Conservation (phyloP, 2,797 vertebrate genomes). For the Dendrocincla fuliginosa region DNA sequence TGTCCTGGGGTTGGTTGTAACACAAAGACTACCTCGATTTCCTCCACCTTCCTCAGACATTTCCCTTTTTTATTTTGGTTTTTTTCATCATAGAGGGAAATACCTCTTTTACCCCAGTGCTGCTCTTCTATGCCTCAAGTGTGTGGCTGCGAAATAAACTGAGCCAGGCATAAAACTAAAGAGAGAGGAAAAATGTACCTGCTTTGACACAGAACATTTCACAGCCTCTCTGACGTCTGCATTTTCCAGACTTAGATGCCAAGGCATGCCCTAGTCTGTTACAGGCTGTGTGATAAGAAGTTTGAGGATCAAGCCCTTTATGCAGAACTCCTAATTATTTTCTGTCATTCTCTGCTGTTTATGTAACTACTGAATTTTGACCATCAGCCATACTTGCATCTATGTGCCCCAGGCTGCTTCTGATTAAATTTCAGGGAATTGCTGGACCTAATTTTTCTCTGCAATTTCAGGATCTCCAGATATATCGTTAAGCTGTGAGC, state of each 20-base stretch:
- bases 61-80: background rate
- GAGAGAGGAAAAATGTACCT: background rate
- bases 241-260: background rate
- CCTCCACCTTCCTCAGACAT: background rate
- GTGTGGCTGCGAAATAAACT: background rate
- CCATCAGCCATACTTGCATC: background rate
- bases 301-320: background rate
- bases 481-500: background rate
- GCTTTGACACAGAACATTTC: background rate
- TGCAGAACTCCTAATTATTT: background rate
- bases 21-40: background rate
- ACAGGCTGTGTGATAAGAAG: background rate
- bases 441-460: background rate
- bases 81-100: background rate
- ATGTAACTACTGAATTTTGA: slow-evolving; percentile 22
- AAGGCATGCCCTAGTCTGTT: background rate
- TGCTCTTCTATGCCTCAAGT: background rate
- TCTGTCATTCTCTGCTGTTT: slow-evolving; percentile 17
- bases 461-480: background rate
- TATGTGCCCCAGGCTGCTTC: background rate
- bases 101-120: background rate
- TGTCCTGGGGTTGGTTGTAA: background rate
- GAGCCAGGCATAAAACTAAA: background rate
- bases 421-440: slow-evolving; percentile 4
- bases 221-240: background rate